Percentiles rank a stretch among this genome's conserved stretches.
These are phyloP conservation scores for Spilarctia lutea DNA, from an alignment of 2,888 invertebrate genomes.

Conservation along the genomic window DNA sequence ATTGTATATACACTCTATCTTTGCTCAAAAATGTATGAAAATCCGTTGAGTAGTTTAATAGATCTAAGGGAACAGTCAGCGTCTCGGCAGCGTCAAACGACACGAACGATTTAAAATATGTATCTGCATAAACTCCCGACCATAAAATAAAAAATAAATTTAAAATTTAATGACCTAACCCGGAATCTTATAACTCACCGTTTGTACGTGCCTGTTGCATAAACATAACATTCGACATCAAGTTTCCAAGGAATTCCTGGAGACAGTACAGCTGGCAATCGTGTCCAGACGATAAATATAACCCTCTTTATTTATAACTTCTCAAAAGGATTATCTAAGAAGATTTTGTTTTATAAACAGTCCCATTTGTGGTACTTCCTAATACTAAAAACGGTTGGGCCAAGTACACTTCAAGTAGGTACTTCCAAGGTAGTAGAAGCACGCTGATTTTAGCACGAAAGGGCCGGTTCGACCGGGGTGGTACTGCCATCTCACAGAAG, in stretches of 20 bases:
- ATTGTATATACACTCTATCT: not conserved
- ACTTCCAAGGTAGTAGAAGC: no score
- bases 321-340: conserved; percentile 7
- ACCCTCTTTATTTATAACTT: conserved; percentile 25
- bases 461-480: no score
- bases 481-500: no score
- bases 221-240: conserved; percentile 33
- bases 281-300: conserved; percentile 34
- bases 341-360: conserved; percentile 6
- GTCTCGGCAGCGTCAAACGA: no score
- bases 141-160: not conserved
- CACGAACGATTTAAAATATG: not conserved
- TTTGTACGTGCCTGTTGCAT: not conserved
- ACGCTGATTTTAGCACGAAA: not conserved
- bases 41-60: no score
- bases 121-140: not conserved
- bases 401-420: not conserved
- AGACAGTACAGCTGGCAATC: conserved; percentile 35
- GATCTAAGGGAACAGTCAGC: no score
- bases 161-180: not conserved
- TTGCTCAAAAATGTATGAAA: not conserved
- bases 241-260: conserved; percentile 19
- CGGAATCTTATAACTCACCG: not conserved
- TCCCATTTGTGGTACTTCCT: not conserved
- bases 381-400: not conserved